Percentiles rank a stretch among this genome's conserved stretches.
phyloP scores from a whole-genome alignment of 2,797 vertebrate species.

The Dromococcyx pavoninus region DNA sequence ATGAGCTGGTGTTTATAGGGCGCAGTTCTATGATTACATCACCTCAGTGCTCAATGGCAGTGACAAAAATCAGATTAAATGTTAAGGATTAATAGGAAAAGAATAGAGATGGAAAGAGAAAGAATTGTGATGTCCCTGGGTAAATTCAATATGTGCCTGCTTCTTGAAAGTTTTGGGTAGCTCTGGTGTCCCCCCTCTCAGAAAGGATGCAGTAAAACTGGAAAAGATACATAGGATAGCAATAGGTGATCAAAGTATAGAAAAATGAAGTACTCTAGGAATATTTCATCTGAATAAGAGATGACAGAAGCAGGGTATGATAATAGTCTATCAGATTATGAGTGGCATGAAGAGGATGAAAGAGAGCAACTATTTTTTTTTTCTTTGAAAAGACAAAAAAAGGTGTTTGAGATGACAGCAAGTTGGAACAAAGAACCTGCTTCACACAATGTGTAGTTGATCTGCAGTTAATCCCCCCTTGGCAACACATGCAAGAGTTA shows the following conservation, averaged over 20 bases:
- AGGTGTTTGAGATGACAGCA: background rate
- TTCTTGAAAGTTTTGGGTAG: background rate
- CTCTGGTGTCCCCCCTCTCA: background rate
- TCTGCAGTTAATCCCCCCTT: background rate
- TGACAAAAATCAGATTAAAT: conserved; percentile 38
- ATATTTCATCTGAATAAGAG: conserved; percentile 28
- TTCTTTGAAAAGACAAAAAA: conserved; percentile 23
- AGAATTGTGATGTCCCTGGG: background rate
- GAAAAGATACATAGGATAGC: background rate
- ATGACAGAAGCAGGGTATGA: conserved; percentile 17
- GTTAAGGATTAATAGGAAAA: conserved; percentile 29
- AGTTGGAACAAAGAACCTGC: conserved; percentile 4
- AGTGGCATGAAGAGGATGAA: conserved; percentile 44
- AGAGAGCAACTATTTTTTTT: background rate
- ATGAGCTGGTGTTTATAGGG: conserved; percentile 25
- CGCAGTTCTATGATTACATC: background rate
- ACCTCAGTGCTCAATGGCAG: background rate
- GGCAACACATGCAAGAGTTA: background rate
- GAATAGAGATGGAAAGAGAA: conserved; percentile 30
- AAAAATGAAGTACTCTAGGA: conserved; percentile 23
- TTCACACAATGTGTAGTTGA: background rate
- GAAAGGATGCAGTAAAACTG: background rate
- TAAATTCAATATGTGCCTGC: background rate
- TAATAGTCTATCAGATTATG: conserved; percentile 46
- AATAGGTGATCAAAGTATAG: conserved; percentile 26